These are phyloP conservation scores for Arvicanthis niloticus DNA, from an alignment of 2,113 vertebrate genomes.

Conservation along the genomic window DNA sequence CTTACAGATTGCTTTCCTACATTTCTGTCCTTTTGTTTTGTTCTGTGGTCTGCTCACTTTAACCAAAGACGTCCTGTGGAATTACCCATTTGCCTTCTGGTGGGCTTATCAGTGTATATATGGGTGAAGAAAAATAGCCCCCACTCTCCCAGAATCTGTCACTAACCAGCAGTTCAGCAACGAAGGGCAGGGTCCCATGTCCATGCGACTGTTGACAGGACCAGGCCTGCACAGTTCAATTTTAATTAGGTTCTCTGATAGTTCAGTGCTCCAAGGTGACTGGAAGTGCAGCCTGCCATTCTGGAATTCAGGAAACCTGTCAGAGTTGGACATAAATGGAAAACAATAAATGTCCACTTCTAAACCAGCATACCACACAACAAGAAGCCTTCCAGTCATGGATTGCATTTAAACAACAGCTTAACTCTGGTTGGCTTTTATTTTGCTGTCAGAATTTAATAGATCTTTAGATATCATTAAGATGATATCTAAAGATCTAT, in stretches of 20 bases:
- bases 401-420: background rate
- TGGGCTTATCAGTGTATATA: background rate
- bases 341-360: conserved; percentile 50
- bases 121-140: background rate
- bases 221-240: background rate
- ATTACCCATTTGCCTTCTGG: too few relatives aligned
- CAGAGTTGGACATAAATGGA: conserved; percentile 66
- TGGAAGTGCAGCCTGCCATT: background rate
- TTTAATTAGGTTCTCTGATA: conserved; percentile 33
- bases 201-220: background rate
- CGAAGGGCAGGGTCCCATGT: background rate
- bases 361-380: background rate
- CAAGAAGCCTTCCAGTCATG: background rate
- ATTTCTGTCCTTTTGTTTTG: background rate
- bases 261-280: background rate
- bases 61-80: background rate
- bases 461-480: background rate
- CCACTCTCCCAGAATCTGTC: background rate
- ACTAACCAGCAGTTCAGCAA: too few relatives aligned
- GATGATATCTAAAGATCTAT: too few relatives aligned
- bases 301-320: conserved; percentile 40
- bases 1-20: background rate
- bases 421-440: background rate
- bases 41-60: background rate
- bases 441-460: background rate